Percentiles rank a stretch among this genome's conserved stretches.
phyloP scores from a whole-genome alignment of 2,797 vertebrate species.

The Gymnothorax javanicus region DNA sequence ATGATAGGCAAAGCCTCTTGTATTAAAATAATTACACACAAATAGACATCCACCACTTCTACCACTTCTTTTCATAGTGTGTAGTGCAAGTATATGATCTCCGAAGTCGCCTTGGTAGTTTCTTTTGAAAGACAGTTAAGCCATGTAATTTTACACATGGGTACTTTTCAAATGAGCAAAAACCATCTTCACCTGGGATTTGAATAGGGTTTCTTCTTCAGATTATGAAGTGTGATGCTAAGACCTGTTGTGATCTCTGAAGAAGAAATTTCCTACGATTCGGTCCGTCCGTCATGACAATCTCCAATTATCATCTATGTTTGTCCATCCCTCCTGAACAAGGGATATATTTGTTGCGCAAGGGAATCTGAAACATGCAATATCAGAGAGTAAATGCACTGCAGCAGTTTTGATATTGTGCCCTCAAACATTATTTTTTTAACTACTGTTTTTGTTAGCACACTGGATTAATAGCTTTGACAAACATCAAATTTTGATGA shows the following conservation, averaged over 20 bases:
- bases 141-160: background rate
- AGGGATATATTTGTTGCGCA: background rate
- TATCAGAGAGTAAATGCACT: background rate
- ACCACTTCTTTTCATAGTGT: background rate
- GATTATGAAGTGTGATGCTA: background rate
- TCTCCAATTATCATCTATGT: too few relatives aligned
- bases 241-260: background rate
- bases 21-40: background rate
- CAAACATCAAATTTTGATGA: background rate
- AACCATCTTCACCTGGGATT: background rate
- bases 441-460: background rate
- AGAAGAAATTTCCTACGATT: background rate
- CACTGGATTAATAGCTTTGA: background rate
- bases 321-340: too few relatives aligned
- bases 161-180: background rate
- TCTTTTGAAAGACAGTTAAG: background rate
- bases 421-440: background rate
- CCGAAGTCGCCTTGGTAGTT: background rate
- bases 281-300: too few relatives aligned
- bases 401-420: background rate
- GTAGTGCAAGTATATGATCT: background rate
- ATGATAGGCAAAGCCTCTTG: background rate
- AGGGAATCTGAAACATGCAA: background rate
- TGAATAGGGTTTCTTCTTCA: background rate
- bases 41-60: background rate